Evolutionary conservation across 2,113 vertebrate genomes (phyloP), one percentile per base, ranked within the genome.

Genomic region (Oncorhynchus gorbuscha): DNA sequence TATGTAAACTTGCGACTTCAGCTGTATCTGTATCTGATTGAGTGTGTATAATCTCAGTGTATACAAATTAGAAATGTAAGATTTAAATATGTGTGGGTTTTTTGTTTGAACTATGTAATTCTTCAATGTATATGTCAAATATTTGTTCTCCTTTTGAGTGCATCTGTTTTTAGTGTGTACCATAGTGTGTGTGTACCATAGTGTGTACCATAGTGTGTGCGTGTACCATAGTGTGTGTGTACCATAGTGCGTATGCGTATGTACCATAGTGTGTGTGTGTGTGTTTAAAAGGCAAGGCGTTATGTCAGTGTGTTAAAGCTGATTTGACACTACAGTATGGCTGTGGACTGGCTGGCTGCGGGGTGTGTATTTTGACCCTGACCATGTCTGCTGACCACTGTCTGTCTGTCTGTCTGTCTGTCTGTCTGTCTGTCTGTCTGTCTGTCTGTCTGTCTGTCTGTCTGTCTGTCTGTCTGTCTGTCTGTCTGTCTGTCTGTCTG

Each of bases 341-440:
- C 76, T 82, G 83, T 75, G 79, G 83, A 81, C 81, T 77, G 69
- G 75, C 78, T 84, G 80, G 80, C 88, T 88, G 81, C 81, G 78
- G 84, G 87, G 79, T 89, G 84, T 81, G 85, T 76, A 81, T 62
- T 4, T 72, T 79, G 88, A 90, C 90, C 89, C 11, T 1, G 58
- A n/a, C n/a, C n/a, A 77, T 66, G 22, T n/a, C n/a, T n/a, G 71
- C 82, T 87, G 85, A 86, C 89, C 88, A 81, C 78, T 72, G 85
- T 82, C 86, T 79, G 24, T n/a, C n/a, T 24, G 24, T 24, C 24
- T 24, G 24, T 24, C 24, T 24, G 24, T 24, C 24, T 24, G 24
- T 24, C 24, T 24, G 24, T 24, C 24, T 24, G 24, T 24, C 24
- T 24, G 24, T 24, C 24, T 24, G 24, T 24, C 24, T 24, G 24